phyloP scores from a whole-genome alignment of 2,797 vertebrate genomes.

The Amphiprion clarkii region DNA sequence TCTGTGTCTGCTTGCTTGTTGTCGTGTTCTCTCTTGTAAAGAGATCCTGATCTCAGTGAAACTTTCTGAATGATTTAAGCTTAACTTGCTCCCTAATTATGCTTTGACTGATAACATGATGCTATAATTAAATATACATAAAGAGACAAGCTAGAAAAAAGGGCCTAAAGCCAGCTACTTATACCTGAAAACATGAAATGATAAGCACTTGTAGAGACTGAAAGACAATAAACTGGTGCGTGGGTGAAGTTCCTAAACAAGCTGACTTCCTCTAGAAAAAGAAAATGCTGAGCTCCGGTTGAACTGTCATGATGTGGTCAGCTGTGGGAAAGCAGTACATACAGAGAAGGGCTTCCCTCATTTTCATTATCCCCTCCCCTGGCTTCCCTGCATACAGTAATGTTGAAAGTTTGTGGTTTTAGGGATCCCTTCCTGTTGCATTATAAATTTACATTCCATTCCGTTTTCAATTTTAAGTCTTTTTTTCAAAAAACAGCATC shows the following conservation, averaged over 20 bases:
- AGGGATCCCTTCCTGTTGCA: slow-evolving; percentile 50
- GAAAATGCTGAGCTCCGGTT: slow-evolving; percentile 22
- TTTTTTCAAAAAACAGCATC: slow-evolving; percentile 4
- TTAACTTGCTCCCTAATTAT: background rate
- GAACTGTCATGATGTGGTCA: slow-evolving; percentile 9
- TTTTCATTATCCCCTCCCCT: slow-evolving; percentile 29
- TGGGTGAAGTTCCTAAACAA: background rate
- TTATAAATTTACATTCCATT: slow-evolving; percentile 43
- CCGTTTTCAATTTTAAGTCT: slow-evolving; percentile 25
- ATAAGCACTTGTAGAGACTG: too few relatives aligned
- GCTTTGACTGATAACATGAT: background rate
- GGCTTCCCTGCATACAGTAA: slow-evolving; percentile 26
- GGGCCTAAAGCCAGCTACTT: too few relatives aligned
- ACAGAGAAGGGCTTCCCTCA: slow-evolving; percentile 71
- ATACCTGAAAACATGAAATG: too few relatives aligned
- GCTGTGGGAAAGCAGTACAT: slow-evolving; percentile 15
- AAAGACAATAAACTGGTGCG: background rate
- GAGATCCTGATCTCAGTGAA: background rate
- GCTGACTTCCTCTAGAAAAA: slow-evolving; percentile 39
- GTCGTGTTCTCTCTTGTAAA: background rate
- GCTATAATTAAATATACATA: slow-evolving; percentile 3
- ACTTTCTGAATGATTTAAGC: background rate
- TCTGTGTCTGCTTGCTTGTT: background rate
- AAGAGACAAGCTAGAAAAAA: background rate
- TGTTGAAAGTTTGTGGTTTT: slow-evolving; percentile 40